A percentile compares a stretch with the other conserved stretches of the same genome.
Conservation (phyloP, 2,888 invertebrate species). For the Prostheceraeus crozeri region DNA sequence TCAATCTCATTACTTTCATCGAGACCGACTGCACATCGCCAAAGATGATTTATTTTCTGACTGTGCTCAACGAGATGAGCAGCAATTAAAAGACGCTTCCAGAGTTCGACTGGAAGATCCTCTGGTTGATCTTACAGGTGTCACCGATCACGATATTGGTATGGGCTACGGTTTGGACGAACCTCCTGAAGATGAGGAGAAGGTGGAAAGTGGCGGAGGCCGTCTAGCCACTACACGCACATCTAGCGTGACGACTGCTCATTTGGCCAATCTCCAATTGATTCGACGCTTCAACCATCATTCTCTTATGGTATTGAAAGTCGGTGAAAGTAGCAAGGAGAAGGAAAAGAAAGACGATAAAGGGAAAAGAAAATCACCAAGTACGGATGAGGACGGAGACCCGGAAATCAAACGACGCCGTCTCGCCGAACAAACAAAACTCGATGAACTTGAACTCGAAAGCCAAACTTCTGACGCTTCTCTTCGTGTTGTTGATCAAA, state of each 20-base stretch:
- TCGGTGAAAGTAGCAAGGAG: too few relatives aligned
- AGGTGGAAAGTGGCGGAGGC: not conserved
- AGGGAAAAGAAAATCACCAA: too few relatives aligned
- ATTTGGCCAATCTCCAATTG: slow-evolving; percentile 76
- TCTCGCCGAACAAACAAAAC: not conserved
- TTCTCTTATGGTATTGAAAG: slow-evolving; percentile 83
- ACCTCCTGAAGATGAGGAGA: not conserved
- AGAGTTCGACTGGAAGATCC: slow-evolving; percentile 64
- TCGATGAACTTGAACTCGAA: not conserved
- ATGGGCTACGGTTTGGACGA: slow-evolving; percentile 38
- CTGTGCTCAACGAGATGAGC: slow-evolving; percentile 90
- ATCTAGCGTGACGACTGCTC: too few relatives aligned
- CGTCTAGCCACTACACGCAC: not conserved
- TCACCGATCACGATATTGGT: slow-evolving; percentile 62
- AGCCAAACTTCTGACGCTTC: not conserved
- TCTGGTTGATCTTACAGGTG: slow-evolving; percentile 72
- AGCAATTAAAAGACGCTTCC: slow-evolving; percentile 54
- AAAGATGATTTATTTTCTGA: slow-evolving; percentile 84
- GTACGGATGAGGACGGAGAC: too few relatives aligned
- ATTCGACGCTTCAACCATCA: slow-evolving; percentile 91
- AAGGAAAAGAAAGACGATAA: too few relatives aligned
- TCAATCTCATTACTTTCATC: slow-evolving; percentile 83
- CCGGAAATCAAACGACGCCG: not conserved
- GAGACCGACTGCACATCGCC: slow-evolving; percentile 63
- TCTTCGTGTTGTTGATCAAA: slow-evolving; percentile 9